A percentile compares a stretch with the other conserved stretches of the same genome.
Evolutionary conservation across 1,140 invertebrate genomes (phyloP).

Genomic region (Brachionus sp.): DNA sequence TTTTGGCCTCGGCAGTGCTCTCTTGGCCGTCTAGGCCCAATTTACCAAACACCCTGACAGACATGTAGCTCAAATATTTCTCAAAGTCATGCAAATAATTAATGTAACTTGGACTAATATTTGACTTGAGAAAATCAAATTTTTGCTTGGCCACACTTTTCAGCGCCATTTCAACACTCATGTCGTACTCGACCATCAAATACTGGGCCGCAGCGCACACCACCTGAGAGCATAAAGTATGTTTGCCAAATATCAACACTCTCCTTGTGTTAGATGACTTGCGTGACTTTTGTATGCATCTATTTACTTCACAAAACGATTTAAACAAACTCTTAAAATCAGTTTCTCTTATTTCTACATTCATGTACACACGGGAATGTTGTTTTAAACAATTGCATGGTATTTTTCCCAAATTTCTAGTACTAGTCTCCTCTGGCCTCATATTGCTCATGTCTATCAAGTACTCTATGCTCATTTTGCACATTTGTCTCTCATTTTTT

Average conservation of each 20-base stretch:
- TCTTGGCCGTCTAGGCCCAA: background rate
- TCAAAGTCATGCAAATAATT: conserved; percentile 30
- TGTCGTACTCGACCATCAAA: conserved; percentile 43
- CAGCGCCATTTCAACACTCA: conserved; percentile 5
- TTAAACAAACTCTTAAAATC: conserved; percentile 15
- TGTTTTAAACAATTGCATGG: conserved; percentile 30
- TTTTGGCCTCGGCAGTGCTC: background rate
- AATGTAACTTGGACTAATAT: background rate
- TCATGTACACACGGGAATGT: conserved; percentile 24
- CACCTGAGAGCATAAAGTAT: background rate
- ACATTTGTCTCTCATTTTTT: conserved; percentile 32
- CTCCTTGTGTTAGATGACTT: background rate
- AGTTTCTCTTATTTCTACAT: background rate
- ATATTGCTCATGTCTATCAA: conserved; percentile 28
- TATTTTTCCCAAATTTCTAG: background rate
- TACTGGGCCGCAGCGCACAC: conserved; percentile 13
- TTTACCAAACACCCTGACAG: background rate
- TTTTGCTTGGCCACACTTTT: background rate
- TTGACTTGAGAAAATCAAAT: background rate
- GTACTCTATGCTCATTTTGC: conserved; percentile 37
- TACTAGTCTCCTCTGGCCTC: background rate
- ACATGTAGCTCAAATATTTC: background rate
- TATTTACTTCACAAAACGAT: conserved; percentile 35
- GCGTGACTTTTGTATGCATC: conserved; percentile 14
- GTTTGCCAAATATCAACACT: conserved; percentile 32